Conservation (phyloP, 2,888 invertebrate genomes). For the Caenorhabditis auriculariae region DNA sequence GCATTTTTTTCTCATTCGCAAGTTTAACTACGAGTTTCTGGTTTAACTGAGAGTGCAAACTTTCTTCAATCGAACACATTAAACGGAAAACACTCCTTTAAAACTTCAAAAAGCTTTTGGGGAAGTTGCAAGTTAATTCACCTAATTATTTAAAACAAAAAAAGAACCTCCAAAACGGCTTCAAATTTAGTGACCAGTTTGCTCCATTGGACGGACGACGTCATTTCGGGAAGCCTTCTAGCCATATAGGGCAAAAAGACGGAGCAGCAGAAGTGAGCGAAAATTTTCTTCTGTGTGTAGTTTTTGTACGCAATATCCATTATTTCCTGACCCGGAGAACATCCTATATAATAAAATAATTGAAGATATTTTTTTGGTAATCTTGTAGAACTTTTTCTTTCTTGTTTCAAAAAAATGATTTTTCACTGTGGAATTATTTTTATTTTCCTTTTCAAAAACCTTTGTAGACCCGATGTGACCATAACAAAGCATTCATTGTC, state of each 20-base stretch:
- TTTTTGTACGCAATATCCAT: slow-evolving; percentile 55
- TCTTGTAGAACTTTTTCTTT: not conserved
- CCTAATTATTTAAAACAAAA: slow-evolving; percentile 1
- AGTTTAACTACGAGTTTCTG: not conserved
- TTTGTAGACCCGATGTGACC: slow-evolving; percentile 24
- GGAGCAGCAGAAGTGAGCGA: slow-evolving; percentile 24
- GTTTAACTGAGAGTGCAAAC: not conserved
- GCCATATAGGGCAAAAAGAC: slow-evolving; percentile 41
- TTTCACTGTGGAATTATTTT: too few relatives aligned
- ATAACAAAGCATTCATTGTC: slow-evolving; percentile 29
- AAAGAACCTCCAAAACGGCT: slow-evolving; percentile 30
- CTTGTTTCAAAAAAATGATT: not conserved
- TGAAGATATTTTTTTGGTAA: not conserved
- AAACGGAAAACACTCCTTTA: not conserved
- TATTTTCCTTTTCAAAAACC: too few relatives aligned
- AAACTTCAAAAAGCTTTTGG: not conserved
- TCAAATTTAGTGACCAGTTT: slow-evolving; percentile 23
- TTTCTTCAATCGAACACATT: not conserved
- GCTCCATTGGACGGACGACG: slow-evolving; percentile 10
- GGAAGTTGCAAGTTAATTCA: not conserved
- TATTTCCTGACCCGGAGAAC: slow-evolving; percentile 64
- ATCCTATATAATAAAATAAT: slow-evolving; percentile 13
- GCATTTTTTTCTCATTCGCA: too few relatives aligned
- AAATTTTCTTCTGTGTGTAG: slow-evolving; percentile 18
- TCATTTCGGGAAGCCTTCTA: slow-evolving; percentile 19